phyloP scores from a whole-genome alignment of 1,140 invertebrate genomes.

The Drosophila ironensis region DNA sequence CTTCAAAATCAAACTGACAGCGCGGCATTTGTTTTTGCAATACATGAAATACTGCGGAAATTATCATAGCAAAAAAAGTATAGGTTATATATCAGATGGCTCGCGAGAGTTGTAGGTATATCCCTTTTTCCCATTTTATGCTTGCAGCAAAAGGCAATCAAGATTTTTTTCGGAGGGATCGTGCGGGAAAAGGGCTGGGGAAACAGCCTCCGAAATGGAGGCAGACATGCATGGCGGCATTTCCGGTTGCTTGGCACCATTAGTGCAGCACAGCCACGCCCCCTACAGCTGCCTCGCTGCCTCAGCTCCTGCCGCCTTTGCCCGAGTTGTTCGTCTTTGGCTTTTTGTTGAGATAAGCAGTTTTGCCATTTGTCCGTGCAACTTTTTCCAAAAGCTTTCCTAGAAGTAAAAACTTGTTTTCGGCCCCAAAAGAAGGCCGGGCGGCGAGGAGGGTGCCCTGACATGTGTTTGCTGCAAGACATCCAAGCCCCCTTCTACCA shows the following conservation, averaged over 20 bases:
- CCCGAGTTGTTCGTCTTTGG: constrained; percentile 36
- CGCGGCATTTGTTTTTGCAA: constrained; percentile 55
- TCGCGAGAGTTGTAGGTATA: background rate
- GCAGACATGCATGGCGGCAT: constrained; percentile 79
- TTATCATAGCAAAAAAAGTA: constrained; percentile 65
- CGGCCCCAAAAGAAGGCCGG: constrained; percentile 2
- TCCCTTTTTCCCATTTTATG: constrained; percentile 42
- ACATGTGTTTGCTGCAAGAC: constrained; percentile 74
- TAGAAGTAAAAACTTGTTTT: constrained; percentile 79
- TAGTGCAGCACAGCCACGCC: constrained; percentile 70
- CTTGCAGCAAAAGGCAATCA: constrained; percentile 74
- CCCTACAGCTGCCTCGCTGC: constrained; percentile 14
- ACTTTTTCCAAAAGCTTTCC: constrained; percentile 24
- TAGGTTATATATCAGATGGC: constrained; percentile 18
- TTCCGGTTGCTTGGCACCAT: constrained; percentile 78
- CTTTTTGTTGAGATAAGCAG: constrained; percentile 78
- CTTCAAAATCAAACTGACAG: constrained; percentile 52
- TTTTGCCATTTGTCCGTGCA: constrained; percentile 50
- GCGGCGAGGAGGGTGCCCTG: constrained; percentile 5
- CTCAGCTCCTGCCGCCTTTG: background rate
- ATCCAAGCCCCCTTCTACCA: background rate
- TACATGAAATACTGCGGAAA: constrained; percentile 66
- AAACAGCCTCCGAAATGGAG: constrained; percentile 68
- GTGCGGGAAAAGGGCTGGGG: background rate
- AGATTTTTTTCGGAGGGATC: constrained; percentile 40